Evolutionary conservation across 2,113 vertebrate species (phyloP).

Genomic region (Stigmatopora nigra): DNA sequence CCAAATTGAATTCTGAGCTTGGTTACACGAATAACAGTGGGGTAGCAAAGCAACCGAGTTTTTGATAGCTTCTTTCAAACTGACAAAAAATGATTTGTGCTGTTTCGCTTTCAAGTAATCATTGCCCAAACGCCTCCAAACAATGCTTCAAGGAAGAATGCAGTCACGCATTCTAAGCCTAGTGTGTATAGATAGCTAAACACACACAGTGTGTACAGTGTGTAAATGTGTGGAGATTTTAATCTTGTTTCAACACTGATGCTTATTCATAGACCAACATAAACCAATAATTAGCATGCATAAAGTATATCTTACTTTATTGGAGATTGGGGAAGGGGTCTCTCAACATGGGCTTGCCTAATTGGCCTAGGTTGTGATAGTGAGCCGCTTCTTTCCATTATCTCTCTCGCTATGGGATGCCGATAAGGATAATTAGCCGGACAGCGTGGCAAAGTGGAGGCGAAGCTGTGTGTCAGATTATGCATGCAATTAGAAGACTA

Average conservation of each 20-base stretch:
- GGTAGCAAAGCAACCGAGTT: too few species aligned
- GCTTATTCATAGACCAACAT: slow-evolving; percentile 17
- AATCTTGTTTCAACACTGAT: slow-evolving; percentile 26
- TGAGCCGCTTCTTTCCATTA: slow-evolving; percentile 52
- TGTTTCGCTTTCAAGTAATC: too few species aligned
- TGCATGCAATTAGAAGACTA: slow-evolving; percentile 39
- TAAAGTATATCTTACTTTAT: slow-evolving; percentile 33
- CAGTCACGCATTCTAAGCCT: too few species aligned
- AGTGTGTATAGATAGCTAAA: too few species aligned
- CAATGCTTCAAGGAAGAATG: too few species aligned
- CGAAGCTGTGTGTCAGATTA: slow-evolving; percentile 39
- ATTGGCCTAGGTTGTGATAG: slow-evolving; percentile 49
- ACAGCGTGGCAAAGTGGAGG: slow-evolving; percentile 32
- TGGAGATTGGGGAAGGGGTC: slow-evolving; percentile 28
- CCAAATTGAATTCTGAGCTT: too few species aligned
- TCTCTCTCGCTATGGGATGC: slow-evolving; percentile 50
- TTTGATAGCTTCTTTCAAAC: too few species aligned
- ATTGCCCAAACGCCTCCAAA: too few species aligned
- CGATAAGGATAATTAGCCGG: slow-evolving; percentile 61
- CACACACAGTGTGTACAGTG: too few species aligned
- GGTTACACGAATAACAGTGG: too few species aligned
- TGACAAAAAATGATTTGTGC: too few species aligned
- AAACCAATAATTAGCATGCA: slow-evolving; percentile 38
- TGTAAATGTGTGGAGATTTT: slow-evolving; percentile 11
- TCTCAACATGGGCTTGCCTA: slow-evolving; percentile 39